These are phyloP conservation scores for Anthoptus insignis DNA, from an alignment of 2,888 invertebrate species.

Conservation along the genomic window DNA sequence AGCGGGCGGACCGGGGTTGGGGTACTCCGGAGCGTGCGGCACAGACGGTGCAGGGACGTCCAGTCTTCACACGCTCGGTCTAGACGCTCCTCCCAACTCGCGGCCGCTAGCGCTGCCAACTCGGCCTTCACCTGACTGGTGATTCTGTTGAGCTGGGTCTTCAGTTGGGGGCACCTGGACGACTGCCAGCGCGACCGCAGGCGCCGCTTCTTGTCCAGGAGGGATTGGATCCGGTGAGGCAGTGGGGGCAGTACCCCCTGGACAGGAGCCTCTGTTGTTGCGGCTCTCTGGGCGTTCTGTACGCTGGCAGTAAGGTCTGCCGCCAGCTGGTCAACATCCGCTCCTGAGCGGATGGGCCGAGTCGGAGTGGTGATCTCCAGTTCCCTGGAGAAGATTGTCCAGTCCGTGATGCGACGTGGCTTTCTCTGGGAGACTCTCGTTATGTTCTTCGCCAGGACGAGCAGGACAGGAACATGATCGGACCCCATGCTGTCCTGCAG, in stretches of 20 bases:
- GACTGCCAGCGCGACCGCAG: constrained; percentile 29
- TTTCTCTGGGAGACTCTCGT: background rate
- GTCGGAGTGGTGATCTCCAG: constrained; percentile 28
- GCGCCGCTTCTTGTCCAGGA: constrained; percentile 6
- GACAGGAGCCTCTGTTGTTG: background rate
- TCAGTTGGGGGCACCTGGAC: constrained; percentile 30
- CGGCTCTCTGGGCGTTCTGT: background rate
- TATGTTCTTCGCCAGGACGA: constrained; percentile 21
- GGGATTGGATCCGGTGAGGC: background rate
- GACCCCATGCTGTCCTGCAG: constrained; percentile 20
- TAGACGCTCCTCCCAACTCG: constrained; percentile 29
- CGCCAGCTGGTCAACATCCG: constrained; percentile 22
- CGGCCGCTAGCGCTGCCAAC: constrained; percentile 11
- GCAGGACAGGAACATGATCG: constrained; percentile 33
- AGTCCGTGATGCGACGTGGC: constrained; percentile 7
- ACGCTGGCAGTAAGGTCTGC: constrained; percentile 12
- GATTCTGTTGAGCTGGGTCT: constrained; percentile 12
- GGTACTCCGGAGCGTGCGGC: background rate
- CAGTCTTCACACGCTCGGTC: background rate
- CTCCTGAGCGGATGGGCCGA: constrained; percentile 1
- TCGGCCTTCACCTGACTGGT: constrained; percentile 1
- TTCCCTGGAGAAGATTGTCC: background rate
- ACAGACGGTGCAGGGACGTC: constrained; percentile 5
- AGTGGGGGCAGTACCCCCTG: constrained; percentile 10
- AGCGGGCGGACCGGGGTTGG: constrained; percentile 25